phyloP scores from a whole-genome alignment of 1,140 invertebrate species.

The Neomicropteryx cornuta region DNA sequence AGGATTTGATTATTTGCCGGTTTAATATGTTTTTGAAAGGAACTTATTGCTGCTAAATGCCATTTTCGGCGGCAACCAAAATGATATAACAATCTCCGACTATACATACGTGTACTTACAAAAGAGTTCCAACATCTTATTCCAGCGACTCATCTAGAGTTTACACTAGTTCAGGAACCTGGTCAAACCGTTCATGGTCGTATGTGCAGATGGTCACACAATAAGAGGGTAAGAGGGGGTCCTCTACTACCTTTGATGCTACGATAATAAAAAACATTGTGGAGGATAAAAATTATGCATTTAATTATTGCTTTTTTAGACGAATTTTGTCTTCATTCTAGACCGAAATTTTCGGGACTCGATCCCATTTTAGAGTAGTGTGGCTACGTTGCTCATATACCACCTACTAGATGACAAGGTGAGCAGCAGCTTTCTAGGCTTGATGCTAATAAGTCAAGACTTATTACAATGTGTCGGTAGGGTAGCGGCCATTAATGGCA shows the following conservation, averaged over 20 bases:
- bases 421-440: constrained; percentile 3
- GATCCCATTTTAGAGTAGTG: constrained; percentile 6
- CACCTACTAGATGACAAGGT: background rate
- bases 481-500: constrained; percentile 8
- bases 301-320: constrained; percentile 4
- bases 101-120: constrained; percentile 12
- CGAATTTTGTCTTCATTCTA: constrained; percentile 7
- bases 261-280: constrained; percentile 9
- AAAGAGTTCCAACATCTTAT: constrained; percentile 11
- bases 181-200: constrained; percentile 10
- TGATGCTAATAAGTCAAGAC: constrained; percentile 8
- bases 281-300: constrained; percentile 1
- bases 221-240: constrained; percentile 9
- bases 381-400: constrained; percentile 3
- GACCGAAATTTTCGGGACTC: constrained; percentile 9
- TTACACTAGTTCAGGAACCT: constrained; percentile 10
- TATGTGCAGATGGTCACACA: constrained; percentile 10
- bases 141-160: constrained; percentile 5
- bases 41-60: constrained; percentile 1
- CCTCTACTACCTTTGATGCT: constrained; percentile 8
- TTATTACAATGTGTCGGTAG: constrained; percentile 10
- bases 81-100: constrained; percentile 9
- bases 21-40: background rate
- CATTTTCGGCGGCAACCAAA: constrained; percentile 9
- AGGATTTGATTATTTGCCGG: constrained; percentile 2